These are phyloP conservation scores for Smutsia gigantea DNA, from an alignment of 2,797 vertebrate genomes.

Conservation along the genomic window DNA sequence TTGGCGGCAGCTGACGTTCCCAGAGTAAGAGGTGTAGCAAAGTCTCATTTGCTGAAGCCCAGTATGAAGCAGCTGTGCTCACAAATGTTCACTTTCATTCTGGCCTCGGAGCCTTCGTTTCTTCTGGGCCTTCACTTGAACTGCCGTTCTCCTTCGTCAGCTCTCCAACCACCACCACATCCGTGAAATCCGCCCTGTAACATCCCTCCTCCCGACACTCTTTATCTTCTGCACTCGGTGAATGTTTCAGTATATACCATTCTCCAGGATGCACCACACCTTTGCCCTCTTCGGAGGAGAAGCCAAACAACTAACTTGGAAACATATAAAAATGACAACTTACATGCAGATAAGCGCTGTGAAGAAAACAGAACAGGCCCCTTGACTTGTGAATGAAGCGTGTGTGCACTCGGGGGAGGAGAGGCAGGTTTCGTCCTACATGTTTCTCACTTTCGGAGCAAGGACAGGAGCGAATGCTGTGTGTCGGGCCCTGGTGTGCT, in stretches of 20 bases:
- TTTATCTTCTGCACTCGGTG: background rate
- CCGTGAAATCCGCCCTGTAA: fast-evolving
- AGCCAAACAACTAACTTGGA: background rate
- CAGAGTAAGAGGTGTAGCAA: background rate
- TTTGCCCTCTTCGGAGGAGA: background rate
- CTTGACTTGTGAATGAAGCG: background rate
- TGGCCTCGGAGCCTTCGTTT: background rate
- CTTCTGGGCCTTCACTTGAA: background rate
- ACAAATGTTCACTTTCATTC: background rate
- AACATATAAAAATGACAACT: background rate
- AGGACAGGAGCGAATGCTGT: no score
- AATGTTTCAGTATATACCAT: no score
- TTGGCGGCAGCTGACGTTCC: background rate
- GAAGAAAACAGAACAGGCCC: background rate
- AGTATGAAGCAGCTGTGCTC: background rate
- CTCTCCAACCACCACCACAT: background rate
- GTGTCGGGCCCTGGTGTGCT: background rate
- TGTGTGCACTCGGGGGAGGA: background rate
- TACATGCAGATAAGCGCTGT: fast-evolving
- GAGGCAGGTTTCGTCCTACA: background rate
- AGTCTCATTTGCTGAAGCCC: background rate
- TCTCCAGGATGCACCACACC: background rate
- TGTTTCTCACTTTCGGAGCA: background rate
- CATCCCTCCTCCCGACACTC: background rate
- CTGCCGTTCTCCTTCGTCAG: background rate